Evolutionary conservation across 2,888 invertebrate genomes (phyloP).

Genomic region (Lottia gigantea): DNA sequence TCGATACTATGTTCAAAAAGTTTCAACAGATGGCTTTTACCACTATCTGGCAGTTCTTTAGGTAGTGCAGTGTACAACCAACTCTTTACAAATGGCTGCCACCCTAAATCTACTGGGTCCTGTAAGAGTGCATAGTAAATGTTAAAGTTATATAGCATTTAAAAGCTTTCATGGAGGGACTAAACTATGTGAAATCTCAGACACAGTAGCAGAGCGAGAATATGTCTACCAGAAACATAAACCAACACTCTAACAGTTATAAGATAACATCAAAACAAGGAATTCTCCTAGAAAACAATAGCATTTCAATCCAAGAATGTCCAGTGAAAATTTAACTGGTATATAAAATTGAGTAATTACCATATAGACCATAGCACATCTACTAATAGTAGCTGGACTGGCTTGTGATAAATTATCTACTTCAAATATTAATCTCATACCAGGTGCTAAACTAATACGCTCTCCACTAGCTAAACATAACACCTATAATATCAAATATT

Average conservation of each 20-base stretch:
- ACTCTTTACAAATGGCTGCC: conserved; percentile 65
- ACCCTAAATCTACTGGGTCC: conserved; percentile 67
- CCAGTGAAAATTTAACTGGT: no score
- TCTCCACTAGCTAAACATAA: conserved; percentile 68
- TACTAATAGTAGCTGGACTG: conserved; percentile 67
- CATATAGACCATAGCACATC: conserved; percentile 69
- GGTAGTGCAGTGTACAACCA: conserved; percentile 60
- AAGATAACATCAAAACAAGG: no score
- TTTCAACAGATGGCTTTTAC: conserved; percentile 56
- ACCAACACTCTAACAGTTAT: no score
- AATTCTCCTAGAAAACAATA: no score
- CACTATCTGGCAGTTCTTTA: conserved; percentile 63
- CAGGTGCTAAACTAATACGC: conserved; percentile 60
- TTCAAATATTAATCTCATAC: conserved; percentile 67
- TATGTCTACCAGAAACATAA: no score
- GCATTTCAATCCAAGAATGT: no score
- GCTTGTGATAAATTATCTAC: conserved; percentile 67
- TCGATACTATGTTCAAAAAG: conserved; percentile 64
- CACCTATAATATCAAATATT: conserved; percentile 38
- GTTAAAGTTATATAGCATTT: no score
- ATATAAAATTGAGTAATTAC: conserved; percentile 36
- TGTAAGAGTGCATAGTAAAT: conserved; percentile 24
- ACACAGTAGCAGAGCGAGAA: no score
- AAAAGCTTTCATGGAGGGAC: no score
- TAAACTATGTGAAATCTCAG: no score